Evolutionary conservation across 2,888 invertebrate species (phyloP), one percentile per base, ranked within the genome.

Genomic region (Morpho achilles): DNA sequence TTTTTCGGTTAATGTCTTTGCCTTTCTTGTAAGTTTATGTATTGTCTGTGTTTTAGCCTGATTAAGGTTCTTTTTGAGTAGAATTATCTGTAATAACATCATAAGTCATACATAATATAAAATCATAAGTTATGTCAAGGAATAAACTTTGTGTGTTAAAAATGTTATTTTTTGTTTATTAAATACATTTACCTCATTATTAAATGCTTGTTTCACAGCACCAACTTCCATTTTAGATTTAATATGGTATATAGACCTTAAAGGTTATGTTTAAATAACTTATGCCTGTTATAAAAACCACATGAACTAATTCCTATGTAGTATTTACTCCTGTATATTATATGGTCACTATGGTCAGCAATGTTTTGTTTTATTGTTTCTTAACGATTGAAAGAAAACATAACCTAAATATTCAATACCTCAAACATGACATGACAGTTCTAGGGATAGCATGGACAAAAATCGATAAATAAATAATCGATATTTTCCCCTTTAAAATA

Each of bases 201-300:
- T 90, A 67, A 87, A 89, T 0, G 86, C 88, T 69, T 89, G 89
- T 76, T 89, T 89, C 8, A 90, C 88, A 40, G 90, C 90, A 39
- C 90, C 90, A 50, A 89, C 81, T 76, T 90, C 90, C 90, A 90
- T 90, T 72, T 67, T 77, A n/a, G 16, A 39, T 32, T 2, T 32
- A 32, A 32, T 32, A 32, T 32, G 3, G 32, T 32, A 32, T 32
- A 32, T 16, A 16, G 16, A 16, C 32, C 40, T 40, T 50, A 7
- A 10, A 44, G 49, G 49, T 50, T 56, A 56, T 50, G 10, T 8
- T 46, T 8, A 32, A 32, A 2, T 32, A 32, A 32, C 32, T 32
- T 32, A 32, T 32, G 32, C 32, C 32, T 5, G 1, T 32, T 5
- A 32, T 5, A 32, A 32, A 32, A 32, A 32, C 32, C 5, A 32